Evolutionary conservation across 2,888 invertebrate genomes (phyloP).

Genomic region (Penaeus monodon): DNA sequence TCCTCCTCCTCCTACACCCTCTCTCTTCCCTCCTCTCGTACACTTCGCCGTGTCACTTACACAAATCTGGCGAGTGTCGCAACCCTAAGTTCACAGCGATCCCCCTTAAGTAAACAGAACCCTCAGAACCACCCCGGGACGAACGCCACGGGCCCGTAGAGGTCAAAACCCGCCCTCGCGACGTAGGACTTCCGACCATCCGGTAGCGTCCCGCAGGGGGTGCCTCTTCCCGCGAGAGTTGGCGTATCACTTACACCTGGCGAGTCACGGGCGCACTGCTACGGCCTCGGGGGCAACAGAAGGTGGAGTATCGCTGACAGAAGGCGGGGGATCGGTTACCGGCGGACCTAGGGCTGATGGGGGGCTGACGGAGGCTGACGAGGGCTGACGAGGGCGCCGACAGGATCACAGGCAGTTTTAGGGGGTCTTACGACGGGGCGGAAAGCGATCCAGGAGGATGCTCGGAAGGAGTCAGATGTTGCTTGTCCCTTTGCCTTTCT

Average conservation of each 20-base stretch:
- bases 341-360: constrained; percentile 1
- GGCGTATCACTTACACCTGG: constrained; percentile 19
- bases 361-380: background rate
- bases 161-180: background rate
- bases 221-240: background rate
- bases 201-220: background rate
- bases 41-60: background rate
- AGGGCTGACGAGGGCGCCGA: background rate
- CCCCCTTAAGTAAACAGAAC: background rate
- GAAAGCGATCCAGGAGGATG: too few species aligned
- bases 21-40: background rate
- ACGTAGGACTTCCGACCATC: constrained; percentile 14
- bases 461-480: too few species aligned
- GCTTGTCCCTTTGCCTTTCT: too few species aligned
- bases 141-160: background rate
- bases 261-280: background rate
- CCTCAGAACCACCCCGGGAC: background rate
- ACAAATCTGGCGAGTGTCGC: background rate
- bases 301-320: constrained; percentile 7
- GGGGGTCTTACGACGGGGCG: background rate
- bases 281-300: constrained; percentile 13
- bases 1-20: background rate
- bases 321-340: constrained; percentile 2
- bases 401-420: background rate
- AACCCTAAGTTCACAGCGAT: background rate